phyloP scores from a whole-genome alignment of 2,888 invertebrate species.

The Thera britannica region DNA sequence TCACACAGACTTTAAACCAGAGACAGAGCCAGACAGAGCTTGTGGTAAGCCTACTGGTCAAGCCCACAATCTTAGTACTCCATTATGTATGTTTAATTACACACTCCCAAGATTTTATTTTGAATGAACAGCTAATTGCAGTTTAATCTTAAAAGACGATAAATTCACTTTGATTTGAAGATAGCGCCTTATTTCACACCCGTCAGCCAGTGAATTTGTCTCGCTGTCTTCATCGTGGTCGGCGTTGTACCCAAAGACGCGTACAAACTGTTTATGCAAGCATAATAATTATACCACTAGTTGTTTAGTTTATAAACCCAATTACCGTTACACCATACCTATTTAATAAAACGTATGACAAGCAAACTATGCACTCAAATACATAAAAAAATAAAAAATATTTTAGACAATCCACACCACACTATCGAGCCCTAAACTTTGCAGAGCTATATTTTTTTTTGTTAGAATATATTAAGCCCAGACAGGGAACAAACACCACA shows the following conservation, averaged over 20 bases:
- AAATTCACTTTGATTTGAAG: neutral
- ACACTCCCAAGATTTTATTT: neutral
- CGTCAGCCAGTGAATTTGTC: constrained; percentile 9
- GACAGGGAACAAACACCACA: no score
- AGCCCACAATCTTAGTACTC: no score
- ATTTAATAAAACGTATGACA: neutral
- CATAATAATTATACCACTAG: neutral
- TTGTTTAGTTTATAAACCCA: constrained; percentile 6
- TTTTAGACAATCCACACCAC: no score
- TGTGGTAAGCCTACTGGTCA: no score
- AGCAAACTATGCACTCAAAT: neutral
- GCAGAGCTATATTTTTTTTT: no score
- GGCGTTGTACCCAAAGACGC: neutral
- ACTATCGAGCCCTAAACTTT: no score
- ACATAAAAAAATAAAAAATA: neutral
- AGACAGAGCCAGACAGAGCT: no score
- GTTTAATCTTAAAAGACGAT: neutral
- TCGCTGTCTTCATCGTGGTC: neutral
- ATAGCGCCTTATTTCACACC: neutral
- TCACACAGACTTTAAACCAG: no score
- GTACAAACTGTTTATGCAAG: constrained; percentile 12
- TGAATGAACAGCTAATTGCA: neutral
- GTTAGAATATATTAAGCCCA: no score
- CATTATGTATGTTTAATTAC: no score
- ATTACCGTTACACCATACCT: neutral